Evolutionary conservation across 35 echinoderm and acorn worm species (phyloP).

Genomic region (Apostichopus japonicus): DNA sequence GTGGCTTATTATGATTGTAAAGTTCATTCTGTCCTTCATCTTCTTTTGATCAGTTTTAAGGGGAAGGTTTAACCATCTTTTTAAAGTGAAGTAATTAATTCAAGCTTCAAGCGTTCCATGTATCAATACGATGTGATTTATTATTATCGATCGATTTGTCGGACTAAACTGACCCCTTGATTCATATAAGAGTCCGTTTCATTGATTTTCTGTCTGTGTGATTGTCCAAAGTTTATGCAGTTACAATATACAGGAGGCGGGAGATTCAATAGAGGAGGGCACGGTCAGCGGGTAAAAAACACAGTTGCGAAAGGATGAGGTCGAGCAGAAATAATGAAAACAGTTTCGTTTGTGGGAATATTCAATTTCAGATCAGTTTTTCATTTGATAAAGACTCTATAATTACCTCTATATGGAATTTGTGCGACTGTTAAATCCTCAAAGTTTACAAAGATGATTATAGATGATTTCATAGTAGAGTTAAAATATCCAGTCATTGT

Average conservation of each 20-base stretch:
- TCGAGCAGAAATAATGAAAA: neutral
- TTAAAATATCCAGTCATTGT: too few species aligned
- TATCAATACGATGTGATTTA: conserved; percentile 3
- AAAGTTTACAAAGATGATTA: too few species aligned
- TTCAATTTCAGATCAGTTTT: too few species aligned
- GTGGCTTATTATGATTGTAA: neutral
- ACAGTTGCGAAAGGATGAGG: neutral
- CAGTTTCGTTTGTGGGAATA: neutral
- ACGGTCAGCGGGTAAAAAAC: neutral
- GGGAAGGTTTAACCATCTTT: neutral
- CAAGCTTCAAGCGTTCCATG: neutral
- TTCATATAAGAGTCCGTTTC: neutral
- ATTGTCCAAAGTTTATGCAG: neutral
- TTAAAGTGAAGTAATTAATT: neutral
- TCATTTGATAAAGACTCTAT: too few species aligned
- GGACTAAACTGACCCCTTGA: neutral
- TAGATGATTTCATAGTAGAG: too few species aligned
- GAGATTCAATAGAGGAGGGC: neutral
- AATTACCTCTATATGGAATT: too few species aligned
- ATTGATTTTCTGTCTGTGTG: conserved; percentile 28
- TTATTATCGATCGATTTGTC: neutral
- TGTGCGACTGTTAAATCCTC: too few species aligned
- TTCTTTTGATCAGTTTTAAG: neutral
- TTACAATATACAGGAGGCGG: neutral
- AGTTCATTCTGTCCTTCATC: neutral